phyloP scores from a whole-genome alignment of 23 tunicate species.

The Ascidia mentula region DNA sequence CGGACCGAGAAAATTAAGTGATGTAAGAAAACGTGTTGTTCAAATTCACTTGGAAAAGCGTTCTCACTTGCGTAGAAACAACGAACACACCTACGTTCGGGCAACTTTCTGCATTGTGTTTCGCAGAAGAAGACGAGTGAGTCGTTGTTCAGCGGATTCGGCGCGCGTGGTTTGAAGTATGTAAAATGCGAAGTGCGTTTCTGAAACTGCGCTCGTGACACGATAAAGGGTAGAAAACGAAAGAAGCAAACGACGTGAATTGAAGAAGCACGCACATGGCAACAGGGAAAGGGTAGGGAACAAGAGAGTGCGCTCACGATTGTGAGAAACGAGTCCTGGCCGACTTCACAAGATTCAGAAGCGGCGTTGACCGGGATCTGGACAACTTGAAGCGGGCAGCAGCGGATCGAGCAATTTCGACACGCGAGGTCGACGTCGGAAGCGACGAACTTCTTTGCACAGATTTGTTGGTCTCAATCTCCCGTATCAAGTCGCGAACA shows the following conservation, averaged over 20 bases:
- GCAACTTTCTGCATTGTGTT: no score
- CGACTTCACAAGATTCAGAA: neutral
- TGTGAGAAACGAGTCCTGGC: neutral
- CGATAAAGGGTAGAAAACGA: neutral
- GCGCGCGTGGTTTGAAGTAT: neutral
- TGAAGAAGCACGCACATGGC: constrained; percentile 4
- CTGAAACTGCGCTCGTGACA: neutral
- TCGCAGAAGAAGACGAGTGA: no score
- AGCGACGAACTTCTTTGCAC: constrained; percentile 50
- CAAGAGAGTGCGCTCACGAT: neutral
- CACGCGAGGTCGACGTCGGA: constrained; percentile 15
- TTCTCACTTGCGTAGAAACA: no score
- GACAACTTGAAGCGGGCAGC: neutral
- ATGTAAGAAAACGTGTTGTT: no score
- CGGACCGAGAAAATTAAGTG: no score
- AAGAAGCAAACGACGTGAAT: neutral
- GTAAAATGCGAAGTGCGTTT: neutral
- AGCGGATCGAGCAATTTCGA: neutral
- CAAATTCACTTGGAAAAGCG: no score
- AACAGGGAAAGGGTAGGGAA: neutral
- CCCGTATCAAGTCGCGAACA: constrained; percentile 23
- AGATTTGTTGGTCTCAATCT: constrained; percentile 16
- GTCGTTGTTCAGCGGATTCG: neutral
- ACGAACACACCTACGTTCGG: no score
- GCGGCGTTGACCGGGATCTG: constrained; percentile 28